Evolutionary conservation across 2,113 vertebrate genomes (phyloP).

Genomic region (Sturnira hondurensis): DNA sequence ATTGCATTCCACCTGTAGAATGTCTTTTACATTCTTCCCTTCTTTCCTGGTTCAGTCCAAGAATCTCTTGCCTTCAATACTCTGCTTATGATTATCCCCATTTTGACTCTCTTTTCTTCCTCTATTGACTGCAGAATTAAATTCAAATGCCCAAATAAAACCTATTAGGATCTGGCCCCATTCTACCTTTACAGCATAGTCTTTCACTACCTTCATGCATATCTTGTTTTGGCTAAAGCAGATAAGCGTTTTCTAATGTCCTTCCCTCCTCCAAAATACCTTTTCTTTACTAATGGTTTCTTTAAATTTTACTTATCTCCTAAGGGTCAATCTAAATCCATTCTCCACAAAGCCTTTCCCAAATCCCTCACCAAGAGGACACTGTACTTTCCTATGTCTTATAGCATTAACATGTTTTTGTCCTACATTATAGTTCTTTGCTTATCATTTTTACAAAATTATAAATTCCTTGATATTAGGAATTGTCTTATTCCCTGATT

Average conservation of each 20-base stretch:
- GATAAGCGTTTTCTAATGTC: neutral
- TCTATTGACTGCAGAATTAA: neutral
- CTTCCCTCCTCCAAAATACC: neutral
- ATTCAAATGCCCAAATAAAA: neutral
- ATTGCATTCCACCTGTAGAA: neutral
- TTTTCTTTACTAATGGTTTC: neutral
- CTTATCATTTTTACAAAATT: neutral
- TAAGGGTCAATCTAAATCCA: neutral
- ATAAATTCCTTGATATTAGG: neutral
- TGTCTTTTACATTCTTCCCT: neutral
- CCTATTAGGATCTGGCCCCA: neutral
- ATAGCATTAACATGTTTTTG: neutral
- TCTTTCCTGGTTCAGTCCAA: neutral
- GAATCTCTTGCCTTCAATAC: neutral
- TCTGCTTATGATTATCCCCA: neutral
- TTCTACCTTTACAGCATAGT: neutral
- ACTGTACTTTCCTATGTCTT: neutral
- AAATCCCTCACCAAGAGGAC: neutral
- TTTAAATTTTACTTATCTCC: neutral
- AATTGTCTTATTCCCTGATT: neutral
- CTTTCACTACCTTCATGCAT: neutral
- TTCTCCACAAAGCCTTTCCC: neutral
- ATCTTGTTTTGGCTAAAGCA: neutral
- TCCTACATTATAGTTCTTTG: neutral
- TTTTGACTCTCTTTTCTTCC: neutral